phyloP scores from a whole-genome alignment of 2,888 invertebrate genomes.

The Schizaphis graminum region DNA sequence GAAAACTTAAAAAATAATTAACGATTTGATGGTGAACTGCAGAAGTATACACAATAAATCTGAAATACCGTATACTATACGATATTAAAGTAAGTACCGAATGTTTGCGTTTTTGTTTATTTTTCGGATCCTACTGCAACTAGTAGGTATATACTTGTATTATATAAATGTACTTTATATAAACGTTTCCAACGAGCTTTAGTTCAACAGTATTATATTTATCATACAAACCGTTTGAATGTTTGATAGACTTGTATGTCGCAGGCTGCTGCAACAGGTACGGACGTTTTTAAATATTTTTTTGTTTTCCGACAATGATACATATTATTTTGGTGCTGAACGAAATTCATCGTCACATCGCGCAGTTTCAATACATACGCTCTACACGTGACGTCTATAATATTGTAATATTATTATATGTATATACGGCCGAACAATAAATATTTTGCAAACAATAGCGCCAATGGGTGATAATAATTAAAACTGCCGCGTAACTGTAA shows the following conservation, averaged over 20 bases:
- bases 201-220: neutral
- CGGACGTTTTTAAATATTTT: neutral
- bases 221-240: neutral
- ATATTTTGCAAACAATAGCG: conserved; percentile 49
- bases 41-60: no score
- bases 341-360: conserved; percentile 16
- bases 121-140: no score
- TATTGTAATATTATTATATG: no score
- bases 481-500: conserved; percentile 37
- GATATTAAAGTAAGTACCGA: no score
- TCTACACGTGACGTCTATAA: neutral
- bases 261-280: neutral
- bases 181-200: neutral
- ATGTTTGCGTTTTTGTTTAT: no score
- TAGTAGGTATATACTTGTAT: no score
- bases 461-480: conserved; percentile 13
- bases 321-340: conserved; percentile 38
- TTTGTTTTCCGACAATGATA: conserved; percentile 9
- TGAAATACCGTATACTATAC: no score
- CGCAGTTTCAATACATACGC: neutral
- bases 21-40: no score
- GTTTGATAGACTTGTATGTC: neutral
- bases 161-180: no score
- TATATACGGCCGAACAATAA: conserved; percentile 27
- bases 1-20: no score